phyloP scores from a whole-genome alignment of 2,888 invertebrate species.

The Achlya flavicornis region DNA sequence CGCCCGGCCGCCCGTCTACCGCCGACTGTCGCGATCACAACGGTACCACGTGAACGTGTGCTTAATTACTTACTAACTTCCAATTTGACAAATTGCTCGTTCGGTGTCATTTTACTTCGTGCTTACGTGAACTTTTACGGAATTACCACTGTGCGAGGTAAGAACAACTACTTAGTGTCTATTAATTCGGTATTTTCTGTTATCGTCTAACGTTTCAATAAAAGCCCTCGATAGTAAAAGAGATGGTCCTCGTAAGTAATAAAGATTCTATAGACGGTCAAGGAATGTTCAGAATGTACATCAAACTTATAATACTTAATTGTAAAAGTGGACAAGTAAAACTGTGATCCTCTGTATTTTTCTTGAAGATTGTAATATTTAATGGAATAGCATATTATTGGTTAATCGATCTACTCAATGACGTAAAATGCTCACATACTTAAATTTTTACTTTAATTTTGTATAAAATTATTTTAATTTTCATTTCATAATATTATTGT shows the following conservation, averaged over 20 bases:
- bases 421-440: no score
- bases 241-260: constrained; percentile 36
- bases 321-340: constrained; percentile 28
- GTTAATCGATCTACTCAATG: no score
- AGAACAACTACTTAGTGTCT: constrained; percentile 30
- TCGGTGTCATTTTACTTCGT: constrained; percentile 39
- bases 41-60: constrained; percentile 41
- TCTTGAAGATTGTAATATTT: no score
- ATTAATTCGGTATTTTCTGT: constrained; percentile 31
- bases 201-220: constrained; percentile 42
- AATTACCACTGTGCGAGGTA: constrained; percentile 39
- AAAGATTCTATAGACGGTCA: constrained; percentile 50
- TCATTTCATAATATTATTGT: no score
- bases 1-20: constrained; percentile 22
- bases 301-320: constrained; percentile 26
- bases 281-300: constrained; percentile 39
- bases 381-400: no score
- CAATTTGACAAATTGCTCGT: constrained; percentile 41
- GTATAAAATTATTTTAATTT: no score
- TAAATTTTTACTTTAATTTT: no score
- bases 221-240: constrained; percentile 49
- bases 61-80: constrained; percentile 38
- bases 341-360: neutral
- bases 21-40: constrained; percentile 19
- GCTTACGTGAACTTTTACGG: constrained; percentile 38